phyloP scores from a whole-genome alignment of 2,888 invertebrate species.

The Apamea sordens region DNA sequence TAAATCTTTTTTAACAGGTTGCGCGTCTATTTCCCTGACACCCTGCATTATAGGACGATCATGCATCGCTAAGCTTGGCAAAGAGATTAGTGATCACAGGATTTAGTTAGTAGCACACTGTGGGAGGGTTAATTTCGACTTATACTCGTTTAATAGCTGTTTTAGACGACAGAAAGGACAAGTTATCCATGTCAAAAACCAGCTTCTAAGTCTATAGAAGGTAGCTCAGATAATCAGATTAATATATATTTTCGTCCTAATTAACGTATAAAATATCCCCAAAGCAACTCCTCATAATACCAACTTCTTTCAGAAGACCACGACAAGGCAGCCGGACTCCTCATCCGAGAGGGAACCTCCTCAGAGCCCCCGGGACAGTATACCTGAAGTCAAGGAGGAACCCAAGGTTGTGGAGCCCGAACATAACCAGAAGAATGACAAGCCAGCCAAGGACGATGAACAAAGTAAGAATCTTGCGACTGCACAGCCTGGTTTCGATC shows the following conservation, averaged over 20 bases:
- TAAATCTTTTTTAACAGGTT: too few relatives aligned
- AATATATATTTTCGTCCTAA: too few relatives aligned
- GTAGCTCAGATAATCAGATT: not conserved
- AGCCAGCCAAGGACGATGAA: slow-evolving; percentile 83
- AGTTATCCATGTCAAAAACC: not conserved
- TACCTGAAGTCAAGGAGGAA: slow-evolving; percentile 83
- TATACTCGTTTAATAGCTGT: not conserved
- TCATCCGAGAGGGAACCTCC: slow-evolving; percentile 84
- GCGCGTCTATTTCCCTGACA: too few relatives aligned
- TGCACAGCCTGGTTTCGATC: not conserved
- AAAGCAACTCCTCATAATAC: slow-evolving; percentile 26
- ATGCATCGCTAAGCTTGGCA: too few relatives aligned
- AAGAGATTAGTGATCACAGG: too few relatives aligned
- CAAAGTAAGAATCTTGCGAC: slow-evolving; percentile 66
- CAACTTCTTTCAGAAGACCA: slow-evolving; percentile 80
- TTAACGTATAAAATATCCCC: not conserved
- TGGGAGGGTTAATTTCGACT: too few relatives aligned
- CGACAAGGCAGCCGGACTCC: slow-evolving; percentile 85
- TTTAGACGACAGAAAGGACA: not conserved
- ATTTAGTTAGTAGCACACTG: too few relatives aligned
- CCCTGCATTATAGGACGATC: too few relatives aligned
- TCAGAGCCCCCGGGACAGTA: slow-evolving; percentile 76
- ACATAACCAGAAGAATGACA: slow-evolving; percentile 80
- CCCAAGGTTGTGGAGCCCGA: slow-evolving; percentile 78
- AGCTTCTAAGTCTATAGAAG: not conserved